Base-by-base conservation (phyloP, 2,888 invertebrate species). In the Molanna angustata region DNA sequence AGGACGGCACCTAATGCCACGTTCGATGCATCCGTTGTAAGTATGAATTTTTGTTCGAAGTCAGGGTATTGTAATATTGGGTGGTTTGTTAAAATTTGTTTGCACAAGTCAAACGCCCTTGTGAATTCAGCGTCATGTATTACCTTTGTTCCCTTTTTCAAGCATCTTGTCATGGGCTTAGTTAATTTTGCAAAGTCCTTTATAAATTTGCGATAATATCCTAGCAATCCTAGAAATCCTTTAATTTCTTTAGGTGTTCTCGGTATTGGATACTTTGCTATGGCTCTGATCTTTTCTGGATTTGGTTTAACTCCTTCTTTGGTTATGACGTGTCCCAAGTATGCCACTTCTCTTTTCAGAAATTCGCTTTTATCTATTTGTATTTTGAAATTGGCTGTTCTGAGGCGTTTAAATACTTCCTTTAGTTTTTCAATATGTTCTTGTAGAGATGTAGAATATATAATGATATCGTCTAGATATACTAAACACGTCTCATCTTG, bases 331-430 rank as follows among this genome's bases (percentile, higher is more conserved):
- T 44, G 35, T 14, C 35, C 35, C 14, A 35, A 14, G 13, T 35
- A 35, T 14, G 35, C 14, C 6, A 35, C 35, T 35, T 47, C 37
- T 14, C 16, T 18, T 19, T 16, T 48, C 13, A 48, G 4, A 21
- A 14, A n/a, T 13, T 37, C 4, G 21, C 20, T n/a, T 47, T 51
- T 52, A 54, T 54, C 49, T 43, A 64, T 64, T 69, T 69, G 69
- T 69, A 70, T 69, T 68, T 65, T 66, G 56, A 58, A 64, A 63
- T 63, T 58, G 18, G 14, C 13, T 17, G n/a, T 17, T 6, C 16
- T 16, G 11, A 45, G 35, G 4, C 9, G 4, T 9, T 35, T 35
- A 35, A 35, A 35, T n/a, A 35, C 14, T 13, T 35, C 35, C n/a
- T 14, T 35, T 14, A 35, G n/a, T 35, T 14, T 35, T 13, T 6